A percentile compares a stretch with the other conserved stretches of the same genome.
Evolutionary conservation across 2,113 vertebrate species (phyloP).

Genomic region (Hemiscyllium ocellatum): DNA sequence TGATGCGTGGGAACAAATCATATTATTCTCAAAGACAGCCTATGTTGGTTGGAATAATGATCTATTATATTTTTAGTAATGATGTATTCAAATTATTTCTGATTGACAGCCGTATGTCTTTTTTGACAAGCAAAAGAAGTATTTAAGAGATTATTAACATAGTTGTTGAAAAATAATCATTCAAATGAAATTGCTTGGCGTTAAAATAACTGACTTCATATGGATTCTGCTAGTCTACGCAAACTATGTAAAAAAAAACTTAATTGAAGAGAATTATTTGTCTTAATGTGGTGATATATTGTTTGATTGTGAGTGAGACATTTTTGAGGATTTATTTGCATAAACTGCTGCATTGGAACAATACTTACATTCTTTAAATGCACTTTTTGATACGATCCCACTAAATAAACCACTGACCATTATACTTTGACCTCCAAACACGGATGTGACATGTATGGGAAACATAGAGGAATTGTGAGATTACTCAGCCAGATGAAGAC

Average conservation of each 20-base stretch:
- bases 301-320: not conserved
- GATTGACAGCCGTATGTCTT: not conserved
- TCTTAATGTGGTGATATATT: not conserved
- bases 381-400: not conserved
- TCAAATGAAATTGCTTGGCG: not conserved
- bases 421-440: not conserved
- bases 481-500: not conserved
- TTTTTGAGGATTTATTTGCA: not conserved
- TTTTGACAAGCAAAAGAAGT: no score
- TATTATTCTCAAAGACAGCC: not conserved
- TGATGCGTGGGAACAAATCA: not conserved
- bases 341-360: conserved; percentile 11
- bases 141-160: not conserved
- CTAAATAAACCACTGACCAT: not conserved
- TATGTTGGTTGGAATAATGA: not conserved
- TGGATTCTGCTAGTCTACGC: not conserved
- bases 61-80: not conserved
- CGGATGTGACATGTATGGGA: not conserved
- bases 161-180: not conserved
- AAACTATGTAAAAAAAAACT: not conserved
- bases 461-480: not conserved
- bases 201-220: not conserved
- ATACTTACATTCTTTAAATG: not conserved
- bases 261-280: not conserved
- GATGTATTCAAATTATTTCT: not conserved